These are phyloP conservation scores for Zhuqinia jingwanae DNA, from an alignment of 2,888 invertebrate species.

Conservation along the genomic window DNA sequence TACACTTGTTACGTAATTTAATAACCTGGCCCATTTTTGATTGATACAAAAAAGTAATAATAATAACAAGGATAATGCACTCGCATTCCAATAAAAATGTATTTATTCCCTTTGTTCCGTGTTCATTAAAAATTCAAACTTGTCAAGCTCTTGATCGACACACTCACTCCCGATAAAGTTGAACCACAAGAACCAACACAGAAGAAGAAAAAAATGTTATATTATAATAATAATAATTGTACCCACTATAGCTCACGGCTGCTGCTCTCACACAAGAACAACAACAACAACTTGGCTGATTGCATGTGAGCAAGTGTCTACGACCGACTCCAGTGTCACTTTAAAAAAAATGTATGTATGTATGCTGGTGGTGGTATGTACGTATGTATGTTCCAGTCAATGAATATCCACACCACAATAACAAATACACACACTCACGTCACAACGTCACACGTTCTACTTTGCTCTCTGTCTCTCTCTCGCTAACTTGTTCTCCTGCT, in stretches of 20 bases:
- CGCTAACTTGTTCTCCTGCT: not conserved
- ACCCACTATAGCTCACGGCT: not conserved
- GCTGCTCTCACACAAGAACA: too few relatives aligned
- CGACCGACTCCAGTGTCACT: slow-evolving; percentile 48
- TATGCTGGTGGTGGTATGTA: too few relatives aligned
- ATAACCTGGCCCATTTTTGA: slow-evolving; percentile 29
- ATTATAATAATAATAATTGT: not conserved
- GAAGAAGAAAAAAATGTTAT: too few relatives aligned
- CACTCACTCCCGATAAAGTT: not conserved
- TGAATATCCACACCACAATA: slow-evolving; percentile 20
- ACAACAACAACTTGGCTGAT: not conserved
- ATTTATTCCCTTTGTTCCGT: not conserved
- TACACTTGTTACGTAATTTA: not conserved
- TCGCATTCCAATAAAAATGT: too few relatives aligned
- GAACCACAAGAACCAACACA: slow-evolving; percentile 36
- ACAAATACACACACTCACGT: slow-evolving; percentile 2
- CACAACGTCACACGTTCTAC: not conserved
- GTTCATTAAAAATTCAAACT: slow-evolving; percentile 46
- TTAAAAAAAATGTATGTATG: too few relatives aligned
- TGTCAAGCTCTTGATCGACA: slow-evolving; percentile 6
- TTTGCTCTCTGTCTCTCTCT: too few relatives aligned
- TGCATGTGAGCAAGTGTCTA: not conserved
- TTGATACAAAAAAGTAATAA: too few relatives aligned
- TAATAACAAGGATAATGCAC: too few relatives aligned
- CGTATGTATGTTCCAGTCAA: slow-evolving; percentile 37